Conservation (phyloP, 2,888 invertebrate species). For the Notodonta dromedarius region DNA sequence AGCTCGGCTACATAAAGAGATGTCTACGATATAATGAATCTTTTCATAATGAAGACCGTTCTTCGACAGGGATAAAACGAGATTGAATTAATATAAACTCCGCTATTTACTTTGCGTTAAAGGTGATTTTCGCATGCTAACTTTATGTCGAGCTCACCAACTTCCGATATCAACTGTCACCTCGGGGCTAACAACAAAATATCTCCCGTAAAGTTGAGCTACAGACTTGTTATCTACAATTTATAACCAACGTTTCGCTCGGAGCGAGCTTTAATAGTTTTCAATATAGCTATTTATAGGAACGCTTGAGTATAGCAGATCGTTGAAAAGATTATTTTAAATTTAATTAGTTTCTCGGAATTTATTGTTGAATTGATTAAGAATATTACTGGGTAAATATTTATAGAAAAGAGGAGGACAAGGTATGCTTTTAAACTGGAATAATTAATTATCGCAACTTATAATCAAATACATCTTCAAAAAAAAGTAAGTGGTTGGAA, state of each 20-base stretch:
- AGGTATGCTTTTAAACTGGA: background rate
- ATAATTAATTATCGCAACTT: background rate
- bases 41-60: slow-evolving; percentile 29
- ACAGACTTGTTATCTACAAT: slow-evolving; percentile 40
- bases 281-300: slow-evolving; percentile 38
- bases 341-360: background rate
- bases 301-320: slow-evolving; percentile 17
- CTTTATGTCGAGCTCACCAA: slow-evolving; percentile 7
- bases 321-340: slow-evolving; percentile 21
- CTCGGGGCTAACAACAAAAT: slow-evolving; percentile 7
- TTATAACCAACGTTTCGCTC: slow-evolving; percentile 29
- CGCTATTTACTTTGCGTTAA: slow-evolving; percentile 8
- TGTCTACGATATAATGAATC: slow-evolving; percentile 36
- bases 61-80: slow-evolving; percentile 14
- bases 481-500: background rate
- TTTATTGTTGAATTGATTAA: slow-evolving; percentile 17
- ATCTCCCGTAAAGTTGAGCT: slow-evolving; percentile 19
- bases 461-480: background rate
- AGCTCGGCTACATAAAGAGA: slow-evolving; percentile 34
- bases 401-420: background rate
- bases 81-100: slow-evolving; percentile 14
- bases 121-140: slow-evolving; percentile 4
- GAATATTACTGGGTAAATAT: background rate
- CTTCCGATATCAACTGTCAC: slow-evolving; percentile 18
- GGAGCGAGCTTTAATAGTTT: slow-evolving; percentile 44